Evolutionary conservation across 2,113 vertebrate genomes (phyloP), one percentile per base, ranked within the genome.

Genomic region (Albula goreensis): DNA sequence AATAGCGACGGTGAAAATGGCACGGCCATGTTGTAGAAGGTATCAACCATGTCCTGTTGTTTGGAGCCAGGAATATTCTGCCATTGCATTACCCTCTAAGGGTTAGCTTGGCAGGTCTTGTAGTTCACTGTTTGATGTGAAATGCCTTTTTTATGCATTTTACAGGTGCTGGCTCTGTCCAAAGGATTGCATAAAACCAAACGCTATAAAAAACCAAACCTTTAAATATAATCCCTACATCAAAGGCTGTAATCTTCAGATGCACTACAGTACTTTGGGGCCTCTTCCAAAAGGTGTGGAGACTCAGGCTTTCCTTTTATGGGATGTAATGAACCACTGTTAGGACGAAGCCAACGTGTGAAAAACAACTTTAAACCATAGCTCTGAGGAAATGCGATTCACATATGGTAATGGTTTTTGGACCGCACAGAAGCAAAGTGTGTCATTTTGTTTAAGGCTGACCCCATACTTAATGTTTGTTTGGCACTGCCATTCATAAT

Each of bases 21-120:
- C 80, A 85, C 86, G 82, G 85, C 84, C 85, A 88, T 90, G 89
- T 86, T 85, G 88, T 83, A 74, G 83, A 86, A 78, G 52, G 79
- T 74, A 83, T 83, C 86, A 15, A 89, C 57, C 87, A 86, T 51
- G 86, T 50, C 81, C 52, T 84, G 88, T 87, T 86, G 15, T 79
- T 82, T 74, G 0, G 5, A 8, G 70, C 70, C n/a, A 5, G 19
- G 19, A 17, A n/a, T 70, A 70, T n/a, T 70, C n/a, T 5, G 19
- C 22, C n/a, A 3, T 70, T n/a, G 63, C 63, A 13, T 70, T 22
- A 4, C 11, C 15, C 60, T 63, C 60, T 19, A 22, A 22, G 63
- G 5, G 25, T 79, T 79, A 79, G 78, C 78, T 49, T 50, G 19
- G 13, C 48, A 31, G 41, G 15, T 49, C 15, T 48, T 50, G 78